Conservation (phyloP, 2,888 invertebrate species). For the Zhuqinia jingwanae region DNA sequence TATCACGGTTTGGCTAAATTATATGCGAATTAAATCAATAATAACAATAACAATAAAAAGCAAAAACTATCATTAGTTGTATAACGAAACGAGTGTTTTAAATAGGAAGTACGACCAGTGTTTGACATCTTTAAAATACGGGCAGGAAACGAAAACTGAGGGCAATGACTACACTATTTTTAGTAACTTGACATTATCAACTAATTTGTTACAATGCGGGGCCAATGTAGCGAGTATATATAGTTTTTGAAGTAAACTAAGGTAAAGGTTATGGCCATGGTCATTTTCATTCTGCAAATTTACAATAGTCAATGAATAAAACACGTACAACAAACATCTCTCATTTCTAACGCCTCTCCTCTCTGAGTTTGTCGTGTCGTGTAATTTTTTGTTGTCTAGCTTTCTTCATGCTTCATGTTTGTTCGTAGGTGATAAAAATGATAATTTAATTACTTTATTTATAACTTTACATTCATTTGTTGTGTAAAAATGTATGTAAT, state of each 20-base stretch:
- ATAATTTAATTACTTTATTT: conserved; percentile 14
- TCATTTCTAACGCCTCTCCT: too few species aligned
- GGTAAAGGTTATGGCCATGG: conserved; percentile 47
- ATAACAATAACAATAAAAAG: too few species aligned
- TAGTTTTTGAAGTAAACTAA: conserved; percentile 1
- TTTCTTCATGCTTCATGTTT: too few species aligned
- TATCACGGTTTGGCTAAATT: too few species aligned
- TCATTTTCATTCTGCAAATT: conserved; percentile 31
- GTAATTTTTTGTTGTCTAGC: too few species aligned
- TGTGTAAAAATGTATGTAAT: conserved; percentile 7
- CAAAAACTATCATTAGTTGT: too few species aligned
- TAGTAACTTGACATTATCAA: neutral
- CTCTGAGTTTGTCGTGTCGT: too few species aligned
- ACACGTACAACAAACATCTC: too few species aligned
- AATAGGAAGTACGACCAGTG: too few species aligned
- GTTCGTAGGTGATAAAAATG: neutral
- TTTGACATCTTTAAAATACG: neutral
- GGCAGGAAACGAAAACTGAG: neutral
- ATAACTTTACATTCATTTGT: conserved; percentile 8
- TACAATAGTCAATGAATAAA: too few species aligned
- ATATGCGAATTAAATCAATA: too few species aligned
- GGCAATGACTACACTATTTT: conserved; percentile 42
- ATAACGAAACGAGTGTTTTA: too few species aligned
- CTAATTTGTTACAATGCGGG: neutral
- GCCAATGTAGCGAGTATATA: neutral